Evolutionary conservation across 2,113 vertebrate species (phyloP).

Genomic region (Cyprinodon variegatus): DNA sequence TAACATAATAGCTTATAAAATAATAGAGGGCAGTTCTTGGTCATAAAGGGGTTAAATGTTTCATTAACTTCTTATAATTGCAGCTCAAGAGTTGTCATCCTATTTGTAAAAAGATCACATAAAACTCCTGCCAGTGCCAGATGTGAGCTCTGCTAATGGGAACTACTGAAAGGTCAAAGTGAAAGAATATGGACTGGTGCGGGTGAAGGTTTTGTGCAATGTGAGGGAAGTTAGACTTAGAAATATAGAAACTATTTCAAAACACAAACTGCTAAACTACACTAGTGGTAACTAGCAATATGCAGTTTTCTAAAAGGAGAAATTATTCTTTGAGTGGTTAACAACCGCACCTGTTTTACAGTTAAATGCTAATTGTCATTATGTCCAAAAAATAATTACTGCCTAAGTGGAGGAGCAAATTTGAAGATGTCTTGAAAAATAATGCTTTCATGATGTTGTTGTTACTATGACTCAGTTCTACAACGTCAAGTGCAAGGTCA

Average conservation of each 20-base stretch:
- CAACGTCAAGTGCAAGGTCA: not conserved
- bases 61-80: not conserved
- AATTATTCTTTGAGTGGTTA: not conserved
- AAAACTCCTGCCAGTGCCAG: not conserved
- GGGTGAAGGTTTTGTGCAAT: not conserved
- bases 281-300: not conserved
- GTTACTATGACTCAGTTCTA: not conserved
- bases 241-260: not conserved
- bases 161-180: constrained; percentile 4
- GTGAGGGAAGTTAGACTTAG: not conserved
- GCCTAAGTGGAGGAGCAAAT: too few relatives aligned
- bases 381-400: too few relatives aligned
- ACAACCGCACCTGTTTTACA: not conserved
- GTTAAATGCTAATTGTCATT: not conserved
- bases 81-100: not conserved
- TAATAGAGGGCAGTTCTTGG: not conserved
- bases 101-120: not conserved
- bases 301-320: not conserved
- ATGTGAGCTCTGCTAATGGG: constrained; percentile 1
- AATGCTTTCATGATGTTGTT: not conserved
- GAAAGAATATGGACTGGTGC: not conserved
- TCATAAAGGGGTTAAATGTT: not conserved
- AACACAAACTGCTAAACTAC: not conserved
- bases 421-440: not conserved
- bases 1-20: not conserved